Percentiles rank a stretch among this genome's conserved stretches.
These are phyloP conservation scores for Atta colombica DNA, from an alignment of 1,140 invertebrate genomes.

Conservation along the genomic window DNA sequence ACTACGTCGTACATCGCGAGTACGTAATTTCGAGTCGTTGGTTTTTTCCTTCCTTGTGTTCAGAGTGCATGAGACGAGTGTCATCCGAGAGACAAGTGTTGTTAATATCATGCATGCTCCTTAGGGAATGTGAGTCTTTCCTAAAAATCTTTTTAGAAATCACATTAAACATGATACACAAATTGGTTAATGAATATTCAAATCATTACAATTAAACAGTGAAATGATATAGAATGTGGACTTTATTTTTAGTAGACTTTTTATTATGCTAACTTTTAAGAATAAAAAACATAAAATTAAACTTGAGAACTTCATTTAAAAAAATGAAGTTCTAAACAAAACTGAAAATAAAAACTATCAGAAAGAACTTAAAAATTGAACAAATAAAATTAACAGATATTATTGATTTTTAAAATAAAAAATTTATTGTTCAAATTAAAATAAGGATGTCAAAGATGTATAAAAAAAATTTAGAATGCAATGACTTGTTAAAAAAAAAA, in stretches of 20 bases:
- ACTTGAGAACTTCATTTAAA: background rate
- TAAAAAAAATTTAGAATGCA: background rate
- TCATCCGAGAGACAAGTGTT: slow-evolving; percentile 12
- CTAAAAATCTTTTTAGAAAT: background rate
- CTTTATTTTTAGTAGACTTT: background rate
- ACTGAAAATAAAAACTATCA: background rate
- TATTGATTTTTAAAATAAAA: slow-evolving; percentile 4
- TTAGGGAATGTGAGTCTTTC: slow-evolving; percentile 5
- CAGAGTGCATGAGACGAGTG: slow-evolving; percentile 37
- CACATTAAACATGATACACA: background rate
- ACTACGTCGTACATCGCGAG: slow-evolving; percentile 39
- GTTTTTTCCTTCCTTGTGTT: slow-evolving; percentile 31
- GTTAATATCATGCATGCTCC: slow-evolving; percentile 34
- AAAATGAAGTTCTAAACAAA: background rate
- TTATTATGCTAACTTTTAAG: background rate
- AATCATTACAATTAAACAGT: background rate
- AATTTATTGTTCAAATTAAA: background rate
- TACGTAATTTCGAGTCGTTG: slow-evolving; percentile 7
- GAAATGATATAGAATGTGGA: background rate
- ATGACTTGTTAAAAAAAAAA: slow-evolving; percentile 3
- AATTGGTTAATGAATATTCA: slow-evolving; percentile 1
- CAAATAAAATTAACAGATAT: background rate
- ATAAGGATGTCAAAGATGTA: background rate
- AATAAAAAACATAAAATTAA: background rate
- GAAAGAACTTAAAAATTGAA: background rate